phyloP scores from a whole-genome alignment of 2,797 vertebrate species.

The Gephyroberyx darwinii region DNA sequence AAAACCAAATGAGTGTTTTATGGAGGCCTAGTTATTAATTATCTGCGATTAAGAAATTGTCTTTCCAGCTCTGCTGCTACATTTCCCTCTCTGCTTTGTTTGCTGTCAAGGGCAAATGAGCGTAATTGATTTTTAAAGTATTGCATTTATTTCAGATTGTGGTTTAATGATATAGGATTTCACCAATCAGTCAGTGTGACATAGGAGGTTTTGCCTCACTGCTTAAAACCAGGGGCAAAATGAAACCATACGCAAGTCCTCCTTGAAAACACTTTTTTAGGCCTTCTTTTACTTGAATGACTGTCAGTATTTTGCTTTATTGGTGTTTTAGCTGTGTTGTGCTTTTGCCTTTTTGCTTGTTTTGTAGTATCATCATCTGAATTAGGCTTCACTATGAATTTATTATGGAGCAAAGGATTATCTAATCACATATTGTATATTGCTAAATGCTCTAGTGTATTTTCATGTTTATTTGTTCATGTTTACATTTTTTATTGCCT shows the following conservation, averaged over 20 bases:
- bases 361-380: conserved; percentile 1
- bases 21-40: conserved; percentile 77
- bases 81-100: conserved; percentile 69
- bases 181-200: conserved; percentile 49
- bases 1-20: conserved; percentile 70
- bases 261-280: conserved; percentile 9
- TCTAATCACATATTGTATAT: background rate
- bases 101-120: conserved; percentile 76
- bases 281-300: conserved; percentile 36
- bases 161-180: conserved; percentile 63
- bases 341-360: background rate
- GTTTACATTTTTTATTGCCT: no score
- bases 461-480: no score
- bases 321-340: background rate
- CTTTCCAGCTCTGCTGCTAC: conserved; percentile 53
- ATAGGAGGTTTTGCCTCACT: conserved; percentile 53
- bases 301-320: conserved; percentile 8
- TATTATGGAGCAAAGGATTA: background rate
- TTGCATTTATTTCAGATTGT: conserved; percentile 76
- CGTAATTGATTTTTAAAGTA: conserved; percentile 80
- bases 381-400: background rate
- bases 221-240: conserved; percentile 35
- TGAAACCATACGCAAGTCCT: conserved; percentile 1
- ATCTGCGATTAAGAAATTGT: conserved; percentile 77
- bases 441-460: background rate